Conservation (phyloP, 2,113 vertebrate genomes). For the Halcyon senegalensis region DNA sequence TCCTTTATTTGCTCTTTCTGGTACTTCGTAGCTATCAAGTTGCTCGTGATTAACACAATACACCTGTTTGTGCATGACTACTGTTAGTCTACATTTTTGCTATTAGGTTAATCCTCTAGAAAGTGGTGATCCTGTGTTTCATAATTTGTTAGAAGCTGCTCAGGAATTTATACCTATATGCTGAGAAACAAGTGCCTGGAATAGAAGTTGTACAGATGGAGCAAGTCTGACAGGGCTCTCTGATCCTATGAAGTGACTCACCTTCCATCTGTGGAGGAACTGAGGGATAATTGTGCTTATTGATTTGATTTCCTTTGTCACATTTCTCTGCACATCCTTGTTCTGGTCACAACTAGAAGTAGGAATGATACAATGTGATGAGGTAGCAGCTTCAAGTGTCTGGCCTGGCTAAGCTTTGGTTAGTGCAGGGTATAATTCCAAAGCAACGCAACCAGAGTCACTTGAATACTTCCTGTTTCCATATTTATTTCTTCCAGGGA, state of each 20-base stretch:
- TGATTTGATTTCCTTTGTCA: background rate
- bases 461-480: background rate
- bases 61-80: background rate
- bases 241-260: background rate
- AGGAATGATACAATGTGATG: background rate
- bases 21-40: background rate
- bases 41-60: background rate
- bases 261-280: background rate
- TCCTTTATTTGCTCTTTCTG: background rate
- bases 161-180: background rate
- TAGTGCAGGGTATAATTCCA: background rate
- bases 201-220: background rate
- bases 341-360: background rate
- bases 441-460: accelerated
- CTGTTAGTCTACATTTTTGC: background rate
- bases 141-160: background rate
- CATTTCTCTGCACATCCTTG: background rate
- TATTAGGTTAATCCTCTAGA: background rate
- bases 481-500: background rate
- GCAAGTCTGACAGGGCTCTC: background rate
- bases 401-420: background rate
- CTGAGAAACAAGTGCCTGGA: background rate
- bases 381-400: background rate
- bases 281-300: background rate
- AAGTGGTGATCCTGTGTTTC: background rate